phyloP scores from a whole-genome alignment of 2,113 vertebrate genomes.

The Paratilapia polleni region DNA sequence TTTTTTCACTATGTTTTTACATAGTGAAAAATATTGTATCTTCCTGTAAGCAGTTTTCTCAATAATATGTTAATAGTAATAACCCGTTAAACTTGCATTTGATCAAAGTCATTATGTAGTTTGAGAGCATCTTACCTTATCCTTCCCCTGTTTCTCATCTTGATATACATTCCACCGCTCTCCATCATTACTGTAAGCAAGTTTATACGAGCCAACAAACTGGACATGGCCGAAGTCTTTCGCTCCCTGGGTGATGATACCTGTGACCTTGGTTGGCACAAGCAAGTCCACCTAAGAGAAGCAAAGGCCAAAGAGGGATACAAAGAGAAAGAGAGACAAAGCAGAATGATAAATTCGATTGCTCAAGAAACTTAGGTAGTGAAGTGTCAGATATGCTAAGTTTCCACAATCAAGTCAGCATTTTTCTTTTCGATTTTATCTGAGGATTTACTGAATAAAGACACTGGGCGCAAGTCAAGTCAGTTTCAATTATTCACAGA shows the following conservation, averaged over 20 bases:
- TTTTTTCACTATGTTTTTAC: neutral
- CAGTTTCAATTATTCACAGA: constrained; percentile 77
- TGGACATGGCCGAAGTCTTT: constrained; percentile 99
- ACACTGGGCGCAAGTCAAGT: constrained; percentile 53
- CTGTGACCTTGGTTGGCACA: constrained; percentile 93
- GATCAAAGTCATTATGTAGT: neutral
- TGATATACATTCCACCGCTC: constrained; percentile 93
- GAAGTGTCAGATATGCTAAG: constrained; percentile 20
- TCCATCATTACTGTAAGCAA: constrained; percentile 95
- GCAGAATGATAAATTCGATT: neutral
- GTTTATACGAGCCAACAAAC: constrained; percentile 97
- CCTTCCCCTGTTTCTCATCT: constrained; percentile 96
- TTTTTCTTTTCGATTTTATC: constrained; percentile 36
- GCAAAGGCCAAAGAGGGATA: neutral
- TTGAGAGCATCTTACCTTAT: constrained; percentile 86
- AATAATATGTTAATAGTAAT: neutral
- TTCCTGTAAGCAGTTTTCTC: neutral
- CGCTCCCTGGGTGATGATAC: constrained; percentile 97
- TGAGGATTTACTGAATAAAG: constrained; percentile 63
- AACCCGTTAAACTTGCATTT: neutral
- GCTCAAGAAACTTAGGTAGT: neutral
- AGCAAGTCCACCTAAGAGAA: constrained; percentile 89
- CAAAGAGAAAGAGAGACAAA: neutral
- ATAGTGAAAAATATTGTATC: no score
- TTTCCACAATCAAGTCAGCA: constrained; percentile 44